phyloP scores from a whole-genome alignment of 1,140 invertebrate genomes.

The Penaeus japonicus region DNA sequence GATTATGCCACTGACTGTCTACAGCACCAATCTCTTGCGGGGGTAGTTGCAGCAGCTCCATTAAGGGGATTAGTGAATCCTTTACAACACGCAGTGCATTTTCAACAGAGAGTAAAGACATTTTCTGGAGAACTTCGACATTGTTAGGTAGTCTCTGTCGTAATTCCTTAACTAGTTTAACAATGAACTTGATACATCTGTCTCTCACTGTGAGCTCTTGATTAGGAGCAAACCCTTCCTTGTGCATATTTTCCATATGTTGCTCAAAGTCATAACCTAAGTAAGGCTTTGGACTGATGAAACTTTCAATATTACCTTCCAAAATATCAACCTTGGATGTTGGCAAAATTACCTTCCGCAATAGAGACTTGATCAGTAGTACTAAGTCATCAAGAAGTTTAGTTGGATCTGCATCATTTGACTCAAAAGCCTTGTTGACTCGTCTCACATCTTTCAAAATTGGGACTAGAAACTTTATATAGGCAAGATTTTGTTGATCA shows the following conservation, averaged over 20 bases:
- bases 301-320: no score
- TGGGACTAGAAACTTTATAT: neutral
- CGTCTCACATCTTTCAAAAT: neutral
- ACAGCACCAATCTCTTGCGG: neutral
- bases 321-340: no score
- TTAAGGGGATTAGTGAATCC: neutral
- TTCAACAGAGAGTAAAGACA: neutral
- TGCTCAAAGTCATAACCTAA: no score
- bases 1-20: neutral
- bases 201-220: no score
- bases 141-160: neutral
- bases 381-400: no score
- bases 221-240: no score
- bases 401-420: neutral
- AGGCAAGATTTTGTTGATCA: neutral
- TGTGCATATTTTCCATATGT: no score
- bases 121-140: neutral
- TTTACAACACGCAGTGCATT: neutral
- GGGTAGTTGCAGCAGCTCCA: neutral
- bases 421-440: neutral
- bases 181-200: no score
- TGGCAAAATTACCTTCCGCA: no score
- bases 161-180: no score
- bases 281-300: no score
- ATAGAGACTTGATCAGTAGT: no score